Evolutionary conservation across 1,140 invertebrate species (phyloP), one percentile per base, ranked within the genome.

Genomic region (Brachionus asplanchnoidis): DNA sequence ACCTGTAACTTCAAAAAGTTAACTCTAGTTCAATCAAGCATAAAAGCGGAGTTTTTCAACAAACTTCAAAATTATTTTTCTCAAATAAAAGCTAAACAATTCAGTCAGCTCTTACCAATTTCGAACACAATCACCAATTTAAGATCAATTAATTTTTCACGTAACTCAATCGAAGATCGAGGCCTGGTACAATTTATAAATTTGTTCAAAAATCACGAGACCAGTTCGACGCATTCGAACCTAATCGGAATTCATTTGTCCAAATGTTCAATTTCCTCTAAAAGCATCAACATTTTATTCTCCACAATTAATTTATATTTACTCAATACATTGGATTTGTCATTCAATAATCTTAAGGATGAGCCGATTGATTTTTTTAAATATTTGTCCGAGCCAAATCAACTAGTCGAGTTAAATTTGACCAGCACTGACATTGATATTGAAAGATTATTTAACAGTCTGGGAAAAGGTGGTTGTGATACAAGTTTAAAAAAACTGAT

Each of bases 331-430:
- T 26, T 82, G 14, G 65, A 82, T 65, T 68, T 82, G 17, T 82
- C 79, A 17, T 44, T 28, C 17, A 82, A 82, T 17, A 65, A 65
- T 65, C 23, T 82, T 4, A 82, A 82, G 14, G 79, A 82, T 4
- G 79, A 82, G 7, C 79, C 65, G 7, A 36, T 42, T 42, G 79
- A 82, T 40, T 68, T 82, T 60, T 82, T 65, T 7, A 60, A 68
- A 68, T 82, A 82, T 82, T 36, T 82, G 20, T 60, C 79, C 4
- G 79, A 82, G 9, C 79, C 50, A n/a, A 82, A 82, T 20, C 79
- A 82, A 42, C 26, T 82, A 20, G 32, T 65, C 20, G 79, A 82
- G 40, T 65, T 82, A 32, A 82, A 82, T 68, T 82, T 82, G 65
- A 26, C 79, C 23, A 44, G 17, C 11, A 82, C 79, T 9, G 79